Percentiles rank a stretch among this genome's conserved stretches.
Conservation (phyloP, 2,113 vertebrate genomes). For the Cromileptes altivelis region DNA sequence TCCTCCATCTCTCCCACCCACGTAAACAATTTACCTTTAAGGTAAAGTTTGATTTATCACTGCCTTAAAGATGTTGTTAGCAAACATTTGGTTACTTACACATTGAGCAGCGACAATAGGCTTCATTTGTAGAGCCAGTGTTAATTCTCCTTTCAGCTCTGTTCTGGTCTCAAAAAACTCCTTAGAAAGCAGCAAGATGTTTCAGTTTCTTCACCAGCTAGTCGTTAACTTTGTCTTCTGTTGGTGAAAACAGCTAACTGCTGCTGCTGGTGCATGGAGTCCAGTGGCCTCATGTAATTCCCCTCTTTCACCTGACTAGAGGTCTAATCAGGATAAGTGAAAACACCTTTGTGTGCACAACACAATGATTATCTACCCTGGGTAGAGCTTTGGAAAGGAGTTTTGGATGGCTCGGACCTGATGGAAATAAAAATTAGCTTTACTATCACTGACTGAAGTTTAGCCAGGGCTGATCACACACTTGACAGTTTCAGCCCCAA, state of each 20-base stretch:
- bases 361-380: background rate
- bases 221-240: background rate
- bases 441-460: conserved; percentile 2
- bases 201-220: background rate
- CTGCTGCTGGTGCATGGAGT: background rate
- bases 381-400: background rate
- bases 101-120: background rate
- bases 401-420: background rate
- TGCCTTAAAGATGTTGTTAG: no score
- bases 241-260: background rate
- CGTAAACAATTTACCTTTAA: no score
- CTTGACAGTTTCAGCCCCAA: conserved; percentile 12
- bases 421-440: background rate
- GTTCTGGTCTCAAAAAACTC: background rate
- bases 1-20: background rate
- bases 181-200: background rate
- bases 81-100: background rate
- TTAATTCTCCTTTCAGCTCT: background rate
- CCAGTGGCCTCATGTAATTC: background rate
- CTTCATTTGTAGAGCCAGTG: background rate
- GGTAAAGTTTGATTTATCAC: background rate
- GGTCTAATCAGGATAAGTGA: background rate
- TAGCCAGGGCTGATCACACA: background rate
- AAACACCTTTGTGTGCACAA: background rate
- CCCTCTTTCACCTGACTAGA: background rate